Evolutionary conservation across 2,797 vertebrate genomes (phyloP), one percentile per base, ranked within the genome.

Genomic region (Lateolabrax maculatus): DNA sequence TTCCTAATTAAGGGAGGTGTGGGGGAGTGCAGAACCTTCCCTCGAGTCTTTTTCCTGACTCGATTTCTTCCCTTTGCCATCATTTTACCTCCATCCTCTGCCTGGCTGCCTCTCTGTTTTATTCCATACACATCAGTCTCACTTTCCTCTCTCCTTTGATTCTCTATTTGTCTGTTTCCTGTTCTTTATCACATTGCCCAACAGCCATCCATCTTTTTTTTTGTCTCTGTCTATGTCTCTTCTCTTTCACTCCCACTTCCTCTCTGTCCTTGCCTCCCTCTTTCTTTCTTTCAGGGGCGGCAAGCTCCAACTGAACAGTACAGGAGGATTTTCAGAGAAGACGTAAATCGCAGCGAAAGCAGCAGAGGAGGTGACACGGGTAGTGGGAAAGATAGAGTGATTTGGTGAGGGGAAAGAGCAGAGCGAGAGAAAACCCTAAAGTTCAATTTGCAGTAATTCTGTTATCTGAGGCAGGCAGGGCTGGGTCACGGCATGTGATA

Each of bases 371-470:
- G 83, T 69, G 84, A 83, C 60, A 60, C 5, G 16, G 66, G 44
- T 34, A 76, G 74, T 13, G 25, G 66, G 75, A 67, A 71, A 75
- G 77, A 84, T 61, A 57, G 80, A 88, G 68, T 72, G 78, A 88
- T 85, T 84, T 43, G 46, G 68, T 74, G 80, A 67, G 31, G 41
- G 81, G 34, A 71, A 73, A 74, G 62, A 75, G 76, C 72, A 81
- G 73, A 77, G 77, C 31, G 72, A 58, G 68, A 79, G 72, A 88
- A 86, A 87, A 81, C 64, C 74, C 85, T 78, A 66, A 90, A 90
- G 91, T 95, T 94, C 91, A 93, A 93, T 95, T 94, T 93, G 92
- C 89, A 92, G 93, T 95, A 92, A 95, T 93, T 94, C 92, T 94
- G 92, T 94, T 94, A 95, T 95, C 94, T 92, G 87, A 78, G 80